phyloP scores from a whole-genome alignment of 2,888 invertebrate species.

The Aricia artaxerxes region DNA sequence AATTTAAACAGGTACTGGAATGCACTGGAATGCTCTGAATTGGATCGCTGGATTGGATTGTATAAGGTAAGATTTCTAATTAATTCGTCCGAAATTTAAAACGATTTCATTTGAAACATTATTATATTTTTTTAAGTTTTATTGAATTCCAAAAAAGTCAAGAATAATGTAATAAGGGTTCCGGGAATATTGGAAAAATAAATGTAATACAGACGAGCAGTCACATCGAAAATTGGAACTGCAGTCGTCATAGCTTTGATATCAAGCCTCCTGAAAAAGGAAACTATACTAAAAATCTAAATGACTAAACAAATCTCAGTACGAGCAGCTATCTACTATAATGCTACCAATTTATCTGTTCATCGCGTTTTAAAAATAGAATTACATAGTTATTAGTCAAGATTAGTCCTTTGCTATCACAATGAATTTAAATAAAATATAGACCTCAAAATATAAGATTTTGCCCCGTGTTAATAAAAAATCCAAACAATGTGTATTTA shows the following conservation, averaged over 20 bases:
- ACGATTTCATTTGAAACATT: background rate
- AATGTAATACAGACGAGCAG: constrained; percentile 1
- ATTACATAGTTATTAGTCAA: too few relatives aligned
- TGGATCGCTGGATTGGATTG: too few relatives aligned
- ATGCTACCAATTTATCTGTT: background rate
- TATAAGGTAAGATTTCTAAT: too few relatives aligned
- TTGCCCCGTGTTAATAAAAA: too few relatives aligned
- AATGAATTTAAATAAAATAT: too few relatives aligned
- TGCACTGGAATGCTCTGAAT: too few relatives aligned
- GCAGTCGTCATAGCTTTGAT: background rate
- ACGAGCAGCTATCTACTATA: background rate
- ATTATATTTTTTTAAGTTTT: background rate
- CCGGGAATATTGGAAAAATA: background rate
- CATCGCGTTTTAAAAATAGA: too few relatives aligned
- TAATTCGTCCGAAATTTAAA: background rate
- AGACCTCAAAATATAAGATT: too few relatives aligned
- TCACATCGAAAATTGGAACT: constrained; percentile 6
- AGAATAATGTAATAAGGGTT: background rate
- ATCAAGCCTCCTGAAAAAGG: background rate
- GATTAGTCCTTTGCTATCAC: too few relatives aligned
- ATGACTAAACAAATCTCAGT: background rate
- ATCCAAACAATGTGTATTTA: too few relatives aligned
- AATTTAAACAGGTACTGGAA: too few relatives aligned
- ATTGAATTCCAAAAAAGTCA: background rate
- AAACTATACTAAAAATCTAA: background rate